phyloP scores from a whole-genome alignment of 2,797 vertebrate genomes.

The Orestias chungarensis region DNA sequence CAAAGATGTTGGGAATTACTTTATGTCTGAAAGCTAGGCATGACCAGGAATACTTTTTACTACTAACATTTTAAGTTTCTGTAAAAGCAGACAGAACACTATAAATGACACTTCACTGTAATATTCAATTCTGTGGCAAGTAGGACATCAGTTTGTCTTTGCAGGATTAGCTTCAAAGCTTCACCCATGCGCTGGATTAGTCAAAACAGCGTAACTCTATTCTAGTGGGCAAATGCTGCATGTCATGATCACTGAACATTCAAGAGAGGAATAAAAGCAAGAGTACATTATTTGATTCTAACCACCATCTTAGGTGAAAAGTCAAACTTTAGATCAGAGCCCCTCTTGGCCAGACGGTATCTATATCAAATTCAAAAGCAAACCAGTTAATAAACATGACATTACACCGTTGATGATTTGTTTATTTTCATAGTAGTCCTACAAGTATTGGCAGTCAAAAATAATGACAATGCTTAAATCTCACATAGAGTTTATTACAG shows the following conservation, averaged over 20 bases:
- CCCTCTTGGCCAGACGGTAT: too few species aligned
- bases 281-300: too few species aligned
- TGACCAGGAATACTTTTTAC: background rate
- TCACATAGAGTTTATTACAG: too few species aligned
- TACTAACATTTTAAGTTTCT: background rate
- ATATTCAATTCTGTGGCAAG: conserved; percentile 8
- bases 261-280: background rate
- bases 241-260: background rate
- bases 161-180: conserved; percentile 34
- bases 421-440: too few species aligned
- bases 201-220: conserved; percentile 16
- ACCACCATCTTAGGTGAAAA: background rate
- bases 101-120: background rate
- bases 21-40: background rate
- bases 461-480: too few species aligned
- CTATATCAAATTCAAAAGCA: too few species aligned
- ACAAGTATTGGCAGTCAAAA: too few species aligned
- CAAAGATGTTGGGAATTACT: background rate
- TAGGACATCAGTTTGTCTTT: conserved; percentile 37
- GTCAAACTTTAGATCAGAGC: background rate
- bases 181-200: conserved; percentile 9
- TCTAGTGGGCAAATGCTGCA: background rate
- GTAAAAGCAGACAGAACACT: background rate
- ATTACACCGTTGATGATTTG: too few species aligned
- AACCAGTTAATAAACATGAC: too few species aligned